Percentiles rank a stretch among this genome's conserved stretches.
These are phyloP conservation scores for Formica selysi DNA, from an alignment of 1,140 invertebrate species.

Conservation along the genomic window DNA sequence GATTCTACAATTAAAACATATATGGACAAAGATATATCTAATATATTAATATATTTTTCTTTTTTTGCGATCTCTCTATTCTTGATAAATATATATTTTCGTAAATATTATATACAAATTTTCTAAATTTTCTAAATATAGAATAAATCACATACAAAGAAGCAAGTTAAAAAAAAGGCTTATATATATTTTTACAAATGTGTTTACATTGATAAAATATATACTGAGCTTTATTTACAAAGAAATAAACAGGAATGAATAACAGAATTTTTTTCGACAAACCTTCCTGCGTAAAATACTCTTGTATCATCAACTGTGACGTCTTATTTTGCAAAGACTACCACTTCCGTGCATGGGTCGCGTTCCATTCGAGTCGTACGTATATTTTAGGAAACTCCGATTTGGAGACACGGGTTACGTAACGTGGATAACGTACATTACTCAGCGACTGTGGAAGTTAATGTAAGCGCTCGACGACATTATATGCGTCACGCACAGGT, in stretches of 20 bases:
- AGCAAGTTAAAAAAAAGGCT: background rate
- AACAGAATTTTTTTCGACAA: background rate
- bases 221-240: background rate
- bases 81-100: background rate
- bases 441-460: too few relatives aligned
- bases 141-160: background rate
- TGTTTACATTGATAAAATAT: background rate
- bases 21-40: background rate
- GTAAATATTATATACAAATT: background rate
- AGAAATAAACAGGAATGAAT: conserved; percentile 2
- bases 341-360: background rate
- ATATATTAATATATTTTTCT: background rate
- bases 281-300: background rate
- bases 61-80: conserved; percentile 7
- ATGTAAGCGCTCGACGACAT: background rate
- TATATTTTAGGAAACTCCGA: conserved; percentile 50
- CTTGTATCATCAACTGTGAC: background rate
- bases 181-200: conserved; percentile 10
- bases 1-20: background rate
- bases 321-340: background rate
- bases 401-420: conserved; percentile 18
- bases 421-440: background rate
- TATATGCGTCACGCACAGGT: background rate
- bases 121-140: too few relatives aligned
- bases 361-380: conserved; percentile 31